Base-by-base conservation (phyloP, 2,888 invertebrate species). In the Incurvaria masculella region DNA sequence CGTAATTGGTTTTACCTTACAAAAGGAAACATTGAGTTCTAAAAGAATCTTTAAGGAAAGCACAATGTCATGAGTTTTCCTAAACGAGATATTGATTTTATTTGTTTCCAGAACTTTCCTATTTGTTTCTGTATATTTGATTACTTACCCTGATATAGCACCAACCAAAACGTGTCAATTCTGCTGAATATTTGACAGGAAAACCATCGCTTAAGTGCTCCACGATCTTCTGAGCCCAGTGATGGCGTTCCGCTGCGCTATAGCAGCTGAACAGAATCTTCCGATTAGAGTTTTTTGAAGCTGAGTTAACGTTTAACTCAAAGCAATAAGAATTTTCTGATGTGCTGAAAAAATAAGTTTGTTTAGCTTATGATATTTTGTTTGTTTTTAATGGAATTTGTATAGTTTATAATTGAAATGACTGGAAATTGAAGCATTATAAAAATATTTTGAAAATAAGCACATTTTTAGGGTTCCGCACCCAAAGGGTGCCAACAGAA, bases 181-280 rank as follows among this genome's bases (percentile, higher is more conserved):
- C 88, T 2, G 87, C 78, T 0, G 86, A 84, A 51, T 88, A 83
- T 58, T 84, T 85, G 1, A 82, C 68, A 1, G 88, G 84, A 61
- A 76, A 75, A 11, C 80, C 79, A 21, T 80, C 75, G 0, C 88
- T 89, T 18, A 90, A 67, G 56, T 86, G 84, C 63, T 91, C 89
- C 1, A 89, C 80, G 19, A 92, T 78, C 61, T 87, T 88, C 62
- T 91, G 91, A 68, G 90, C 87, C 92, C 92, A 93, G 55, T 69
- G 72, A 17, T 82, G 65, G 19, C 83, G 68, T 53, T 84, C 84
- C 0, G 78, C 67, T 5, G 78, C 72, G 53, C 79, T 82, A 39
- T 68, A 62, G 52, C 81, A 80, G 41, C 83, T 82, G 57, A 83
- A 83, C 11, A 82, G 66, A 16, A 83, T 66, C 51, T 82, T 69